A percentile compares a stretch with the other conserved stretches of the same genome.
These are phyloP conservation scores for Drosophila chauvacae DNA, from an alignment of 1,140 invertebrate species.

Conservation along the genomic window DNA sequence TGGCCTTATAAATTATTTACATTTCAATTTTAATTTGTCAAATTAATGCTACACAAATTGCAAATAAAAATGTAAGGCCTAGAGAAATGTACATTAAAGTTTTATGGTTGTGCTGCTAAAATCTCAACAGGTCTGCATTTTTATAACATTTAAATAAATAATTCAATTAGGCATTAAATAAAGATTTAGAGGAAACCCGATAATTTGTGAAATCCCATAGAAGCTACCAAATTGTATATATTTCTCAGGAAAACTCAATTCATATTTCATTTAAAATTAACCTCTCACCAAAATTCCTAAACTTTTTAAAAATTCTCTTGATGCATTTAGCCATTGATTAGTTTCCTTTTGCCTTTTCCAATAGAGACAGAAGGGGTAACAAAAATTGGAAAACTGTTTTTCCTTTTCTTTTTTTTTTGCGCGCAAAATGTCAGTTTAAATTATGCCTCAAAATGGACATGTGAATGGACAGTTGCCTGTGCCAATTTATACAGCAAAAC, in stretches of 20 bases:
- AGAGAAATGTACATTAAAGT: neutral
- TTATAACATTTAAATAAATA: neutral
- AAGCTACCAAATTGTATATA: neutral
- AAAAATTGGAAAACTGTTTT: slow-evolving; percentile 48
- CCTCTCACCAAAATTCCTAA: neutral
- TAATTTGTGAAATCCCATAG: neutral
- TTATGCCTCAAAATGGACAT: slow-evolving; percentile 71
- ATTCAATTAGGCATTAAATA: no score
- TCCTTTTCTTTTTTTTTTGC: slow-evolving; percentile 9
- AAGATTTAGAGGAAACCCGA: neutral
- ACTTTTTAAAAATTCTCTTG: neutral
- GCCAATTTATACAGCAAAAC: slow-evolving; percentile 50
- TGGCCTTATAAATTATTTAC: slow-evolving; percentile 3
- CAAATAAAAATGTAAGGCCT: neutral
- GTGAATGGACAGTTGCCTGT: slow-evolving; percentile 60
- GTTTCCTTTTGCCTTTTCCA: slow-evolving; percentile 22
- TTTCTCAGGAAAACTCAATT: neutral
- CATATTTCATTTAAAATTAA: neutral
- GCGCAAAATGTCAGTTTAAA: slow-evolving; percentile 73
- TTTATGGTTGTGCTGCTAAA: neutral
- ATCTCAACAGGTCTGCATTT: no score
- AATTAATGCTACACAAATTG: neutral
- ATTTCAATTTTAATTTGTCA: neutral
- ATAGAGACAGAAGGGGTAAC: neutral
- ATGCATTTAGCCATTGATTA: slow-evolving; percentile 30